These are phyloP conservation scores for Avahi laniger DNA, from an alignment of 2,797 vertebrate species.

Conservation along the genomic window DNA sequence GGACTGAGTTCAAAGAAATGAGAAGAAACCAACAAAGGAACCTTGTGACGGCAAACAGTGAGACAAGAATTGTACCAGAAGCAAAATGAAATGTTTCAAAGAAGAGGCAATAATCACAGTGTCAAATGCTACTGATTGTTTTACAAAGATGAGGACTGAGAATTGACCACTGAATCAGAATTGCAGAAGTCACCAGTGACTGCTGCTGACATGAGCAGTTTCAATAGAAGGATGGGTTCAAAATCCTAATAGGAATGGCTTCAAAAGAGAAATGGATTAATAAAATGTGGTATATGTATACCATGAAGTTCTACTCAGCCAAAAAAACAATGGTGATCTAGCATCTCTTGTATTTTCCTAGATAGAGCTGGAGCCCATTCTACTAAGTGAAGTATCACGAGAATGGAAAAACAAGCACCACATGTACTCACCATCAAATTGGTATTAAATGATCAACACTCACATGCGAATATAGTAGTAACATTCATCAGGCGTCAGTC, in stretches of 20 bases:
- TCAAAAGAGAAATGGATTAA: not conserved
- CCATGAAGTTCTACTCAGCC: too few species aligned
- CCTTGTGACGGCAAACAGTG: not conserved
- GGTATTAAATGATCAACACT: too few species aligned
- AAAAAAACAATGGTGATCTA: too few species aligned
- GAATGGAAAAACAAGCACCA: too few species aligned
- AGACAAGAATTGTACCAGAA: not conserved
- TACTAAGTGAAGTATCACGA: too few species aligned
- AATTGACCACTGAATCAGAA: not conserved
- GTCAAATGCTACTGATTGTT: not conserved
- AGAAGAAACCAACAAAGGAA: slow-evolving; percentile 11
- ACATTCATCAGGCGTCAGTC: too few species aligned
- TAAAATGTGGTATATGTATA: too few species aligned
- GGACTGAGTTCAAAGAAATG: slow-evolving; percentile 1
- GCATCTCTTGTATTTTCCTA: too few species aligned
- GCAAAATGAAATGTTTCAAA: slow-evolving; percentile 22
- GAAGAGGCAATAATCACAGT: not conserved
- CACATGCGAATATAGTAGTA: too few species aligned
- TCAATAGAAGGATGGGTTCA: not conserved
- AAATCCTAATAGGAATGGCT: not conserved
- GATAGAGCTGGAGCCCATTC: too few species aligned
- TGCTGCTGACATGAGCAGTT: not conserved
- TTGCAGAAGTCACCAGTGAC: not conserved
- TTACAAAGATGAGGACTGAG: not conserved
- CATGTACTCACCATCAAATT: too few species aligned